phyloP scores from a whole-genome alignment of 2,113 vertebrate genomes.

The Collichthys lucidus region DNA sequence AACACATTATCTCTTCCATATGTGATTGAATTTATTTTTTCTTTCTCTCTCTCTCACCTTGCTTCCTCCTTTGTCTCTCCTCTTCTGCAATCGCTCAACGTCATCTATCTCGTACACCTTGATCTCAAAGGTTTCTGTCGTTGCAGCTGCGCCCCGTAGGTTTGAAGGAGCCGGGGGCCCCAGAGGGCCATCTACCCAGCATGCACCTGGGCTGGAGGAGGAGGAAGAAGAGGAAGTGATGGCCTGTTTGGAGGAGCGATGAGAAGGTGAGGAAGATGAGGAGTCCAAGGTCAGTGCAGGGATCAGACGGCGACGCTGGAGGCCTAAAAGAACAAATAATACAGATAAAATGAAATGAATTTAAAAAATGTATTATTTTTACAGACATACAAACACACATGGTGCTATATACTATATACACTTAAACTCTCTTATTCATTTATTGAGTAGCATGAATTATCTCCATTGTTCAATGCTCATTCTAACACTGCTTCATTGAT shows the following conservation, averaged over 20 bases:
- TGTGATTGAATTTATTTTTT: background rate
- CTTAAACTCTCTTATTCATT: background rate
- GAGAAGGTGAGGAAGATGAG: conserved; percentile 85
- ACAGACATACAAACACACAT: background rate
- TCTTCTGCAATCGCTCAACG: conserved; percentile 93
- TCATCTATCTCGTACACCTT: conserved; percentile 99
- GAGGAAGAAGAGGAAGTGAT: conserved; percentile 87
- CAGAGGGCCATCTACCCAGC: conserved; percentile 96
- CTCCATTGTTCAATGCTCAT: too few species aligned
- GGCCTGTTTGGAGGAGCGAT: conserved; percentile 86
- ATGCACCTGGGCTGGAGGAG: conserved; percentile 87
- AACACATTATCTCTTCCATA: background rate
- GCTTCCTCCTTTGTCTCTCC: conserved; percentile 83
- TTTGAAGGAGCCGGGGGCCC: conserved; percentile 76
- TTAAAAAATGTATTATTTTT: background rate
- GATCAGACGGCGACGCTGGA: conserved; percentile 93
- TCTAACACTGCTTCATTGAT: too few species aligned
- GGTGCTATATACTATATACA: background rate
- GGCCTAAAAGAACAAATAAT: conserved; percentile 81
- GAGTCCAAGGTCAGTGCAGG: conserved; percentile 92
- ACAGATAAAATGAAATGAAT: background rate
- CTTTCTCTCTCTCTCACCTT: conserved; percentile 85
- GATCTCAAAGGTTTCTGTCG: conserved; percentile 94
- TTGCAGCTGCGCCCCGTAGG: conserved; percentile 77
- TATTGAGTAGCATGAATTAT: background rate